Base-by-base conservation (phyloP, 2,797 vertebrate species). In the Discoglossus pictus region DNA sequence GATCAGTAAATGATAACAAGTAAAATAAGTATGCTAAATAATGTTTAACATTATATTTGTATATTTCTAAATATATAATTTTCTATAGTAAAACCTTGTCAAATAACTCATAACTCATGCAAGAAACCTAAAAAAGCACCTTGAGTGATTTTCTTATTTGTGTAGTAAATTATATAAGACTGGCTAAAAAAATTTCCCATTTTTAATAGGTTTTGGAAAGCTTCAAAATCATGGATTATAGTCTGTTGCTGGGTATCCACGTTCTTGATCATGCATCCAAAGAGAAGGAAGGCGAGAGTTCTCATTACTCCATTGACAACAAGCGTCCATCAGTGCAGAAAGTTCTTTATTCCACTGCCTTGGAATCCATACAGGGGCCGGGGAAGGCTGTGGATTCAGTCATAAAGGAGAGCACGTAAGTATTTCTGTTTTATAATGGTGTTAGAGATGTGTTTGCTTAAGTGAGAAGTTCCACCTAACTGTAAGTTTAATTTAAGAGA, bases 201-300 rank as follows among this genome's bases (percentile, higher is more conserved):
- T 16, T 71, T 43, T 20, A 58, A 59, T 65, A 99, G 97, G 97
- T 99, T 35, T 83, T 99, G 72, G 96, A 98, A 87, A 99, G 97
- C 75, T 99, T 98, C 83, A 99, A 98, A 83, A 99, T 99, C 79
- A 99, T 99, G 96, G 96, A 98, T 84, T 99, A 99, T 82, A 98
- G 96, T 78, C 84, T 99, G 70, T 85, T 99, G 72, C 85, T 98
- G 70, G 97, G 96, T 20, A 93, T 99, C 54, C 96, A 99, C 4
- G 78, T 96, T 53, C 77, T 97, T 80, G 93, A 93, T 77, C 90
- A 89, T 42, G 87, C 81, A 60, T 82, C 85, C 27, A 90, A 84
- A 69, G 88, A 91, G 61, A 90, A 88, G 78, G 94, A 96, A 3
- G 91, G 83, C 1, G 95, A 97, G 39, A 75, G 71, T 24, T 88